phyloP scores from a whole-genome alignment of 1,140 invertebrate species.

The Ceratosolen fusciceps region DNA sequence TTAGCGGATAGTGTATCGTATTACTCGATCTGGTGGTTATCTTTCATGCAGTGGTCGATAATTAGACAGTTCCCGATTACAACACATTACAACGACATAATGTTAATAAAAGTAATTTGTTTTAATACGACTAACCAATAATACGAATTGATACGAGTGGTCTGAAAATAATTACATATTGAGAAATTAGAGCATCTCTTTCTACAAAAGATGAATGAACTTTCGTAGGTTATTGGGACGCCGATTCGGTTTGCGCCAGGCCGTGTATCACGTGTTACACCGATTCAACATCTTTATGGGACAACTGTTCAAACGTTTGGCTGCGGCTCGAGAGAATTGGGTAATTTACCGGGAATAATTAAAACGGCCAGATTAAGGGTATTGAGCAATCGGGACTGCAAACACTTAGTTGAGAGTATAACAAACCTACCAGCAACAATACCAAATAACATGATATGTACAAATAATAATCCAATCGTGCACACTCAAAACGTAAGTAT shows the following conservation, averaged over 20 bases:
- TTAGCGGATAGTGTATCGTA: too few relatives aligned
- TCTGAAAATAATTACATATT: too few relatives aligned
- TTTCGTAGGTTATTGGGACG: neutral
- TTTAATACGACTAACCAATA: too few relatives aligned
- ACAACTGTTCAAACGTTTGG: neutral
- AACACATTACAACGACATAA: neutral
- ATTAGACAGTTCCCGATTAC: neutral
- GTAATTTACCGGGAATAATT: neutral
- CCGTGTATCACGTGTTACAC: neutral
- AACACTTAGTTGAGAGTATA: neutral
- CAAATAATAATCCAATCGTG: neutral
- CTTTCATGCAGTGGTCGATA: neutral
- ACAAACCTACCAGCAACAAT: too few relatives aligned
- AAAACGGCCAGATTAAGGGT: neutral
- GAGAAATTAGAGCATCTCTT: too few relatives aligned
- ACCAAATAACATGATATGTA: neutral
- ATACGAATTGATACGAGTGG: too few relatives aligned
- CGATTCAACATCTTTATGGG: neutral
- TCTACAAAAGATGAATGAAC: neutral
- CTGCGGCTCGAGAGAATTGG: neutral
- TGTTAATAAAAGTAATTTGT: neutral
- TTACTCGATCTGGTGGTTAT: neutral
- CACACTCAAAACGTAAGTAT: neutral
- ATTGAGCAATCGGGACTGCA: neutral
- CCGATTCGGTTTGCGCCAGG: neutral